These are phyloP conservation scores for Punctoribates punctum DNA, from an alignment of 2,888 invertebrate genomes.

Conservation along the genomic window DNA sequence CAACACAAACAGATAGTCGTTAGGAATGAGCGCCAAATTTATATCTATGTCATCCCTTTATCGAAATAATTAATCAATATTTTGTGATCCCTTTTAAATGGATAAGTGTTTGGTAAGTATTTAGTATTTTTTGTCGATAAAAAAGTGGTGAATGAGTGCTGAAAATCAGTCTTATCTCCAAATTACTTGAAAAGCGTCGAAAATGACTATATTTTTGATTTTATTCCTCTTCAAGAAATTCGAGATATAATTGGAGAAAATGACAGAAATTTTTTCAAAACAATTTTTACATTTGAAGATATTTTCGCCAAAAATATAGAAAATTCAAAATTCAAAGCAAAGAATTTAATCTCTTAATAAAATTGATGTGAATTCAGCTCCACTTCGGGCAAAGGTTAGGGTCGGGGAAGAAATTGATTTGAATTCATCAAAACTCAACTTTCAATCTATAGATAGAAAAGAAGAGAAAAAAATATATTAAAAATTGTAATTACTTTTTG, in stretches of 20 bases:
- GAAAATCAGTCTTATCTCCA: too few relatives aligned
- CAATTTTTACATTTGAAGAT: not conserved
- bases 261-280: not conserved
- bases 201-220: too few relatives aligned
- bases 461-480: not conserved
- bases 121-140: not conserved
- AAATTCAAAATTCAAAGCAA: not conserved
- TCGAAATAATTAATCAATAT: constrained; percentile 17
- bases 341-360: not conserved
- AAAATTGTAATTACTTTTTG: constrained; percentile 1
- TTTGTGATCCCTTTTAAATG: not conserved
- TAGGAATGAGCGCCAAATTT: not conserved
- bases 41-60: not conserved
- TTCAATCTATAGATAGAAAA: not conserved
- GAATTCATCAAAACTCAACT: not conserved
- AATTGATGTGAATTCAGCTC: not conserved
- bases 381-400: too few relatives aligned
- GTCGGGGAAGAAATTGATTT: too few relatives aligned
- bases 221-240: too few relatives aligned
- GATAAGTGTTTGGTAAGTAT: not conserved
- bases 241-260: not conserved
- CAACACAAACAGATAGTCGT: not conserved
- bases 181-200: too few relatives aligned
- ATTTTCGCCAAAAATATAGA: too few relatives aligned
- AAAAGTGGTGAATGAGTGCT: not conserved